Evolutionary conservation across 2,888 invertebrate species (phyloP).

Genomic region (Agrilus mali): DNA sequence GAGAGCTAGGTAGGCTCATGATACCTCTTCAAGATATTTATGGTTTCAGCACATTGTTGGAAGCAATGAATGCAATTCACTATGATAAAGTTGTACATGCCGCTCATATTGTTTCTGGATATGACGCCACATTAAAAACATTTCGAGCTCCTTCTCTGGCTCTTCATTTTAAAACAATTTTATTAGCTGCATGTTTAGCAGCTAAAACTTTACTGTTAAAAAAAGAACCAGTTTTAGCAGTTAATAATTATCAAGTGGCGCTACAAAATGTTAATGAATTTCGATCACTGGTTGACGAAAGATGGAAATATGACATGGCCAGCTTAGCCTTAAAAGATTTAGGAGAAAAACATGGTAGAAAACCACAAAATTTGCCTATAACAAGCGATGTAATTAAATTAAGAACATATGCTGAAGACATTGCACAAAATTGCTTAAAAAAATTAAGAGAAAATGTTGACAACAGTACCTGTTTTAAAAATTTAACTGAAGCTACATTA

Average conservation of each 20-base stretch:
- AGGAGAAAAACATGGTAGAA: slow-evolving; percentile 12
- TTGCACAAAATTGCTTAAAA: slow-evolving; percentile 9
- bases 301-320: slow-evolving; percentile 15
- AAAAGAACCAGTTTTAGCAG: slow-evolving; percentile 11
- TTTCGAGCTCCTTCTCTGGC: slow-evolving; percentile 15
- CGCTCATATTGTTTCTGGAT: slow-evolving; percentile 10
- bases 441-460: slow-evolving; percentile 6
- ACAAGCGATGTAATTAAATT: slow-evolving; percentile 16
- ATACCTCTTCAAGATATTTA: slow-evolving; percentile 11
- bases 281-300: slow-evolving; percentile 9
- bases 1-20: slow-evolving; percentile 16
- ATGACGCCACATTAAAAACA: slow-evolving; percentile 10
- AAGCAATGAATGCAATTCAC: slow-evolving; percentile 1
- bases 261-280: slow-evolving; percentile 12
- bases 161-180: slow-evolving; percentile 12
- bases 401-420: slow-evolving; percentile 8
- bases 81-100: slow-evolving; percentile 11
- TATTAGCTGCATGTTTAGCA: slow-evolving; percentile 10
- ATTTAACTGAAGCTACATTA: too few species aligned
- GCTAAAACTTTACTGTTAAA: slow-evolving; percentile 12
- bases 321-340: slow-evolving; percentile 15
- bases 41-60: not conserved
- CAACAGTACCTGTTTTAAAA: too few species aligned
- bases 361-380: slow-evolving; percentile 13
- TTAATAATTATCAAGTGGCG: slow-evolving; percentile 7